These are phyloP conservation scores for Dryocosmus kuriphilus DNA, from an alignment of 2,888 invertebrate species.

Conservation along the genomic window DNA sequence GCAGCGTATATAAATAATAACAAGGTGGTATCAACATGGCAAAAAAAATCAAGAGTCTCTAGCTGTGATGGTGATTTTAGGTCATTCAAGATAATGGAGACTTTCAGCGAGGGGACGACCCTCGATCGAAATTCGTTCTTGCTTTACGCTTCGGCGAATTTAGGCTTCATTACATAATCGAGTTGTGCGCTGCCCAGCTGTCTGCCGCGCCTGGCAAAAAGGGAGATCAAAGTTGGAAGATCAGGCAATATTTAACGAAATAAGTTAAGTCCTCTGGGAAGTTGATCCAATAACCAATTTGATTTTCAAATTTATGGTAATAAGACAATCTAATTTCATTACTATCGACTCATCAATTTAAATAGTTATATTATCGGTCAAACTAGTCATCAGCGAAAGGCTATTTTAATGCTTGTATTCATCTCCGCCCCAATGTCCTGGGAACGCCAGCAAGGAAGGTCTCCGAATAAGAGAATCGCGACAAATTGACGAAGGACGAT, in stretches of 20 bases:
- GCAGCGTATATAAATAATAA: neutral
- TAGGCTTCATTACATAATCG: conserved; percentile 66
- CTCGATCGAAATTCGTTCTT: conserved; percentile 42
- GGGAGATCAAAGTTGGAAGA: conserved; percentile 31
- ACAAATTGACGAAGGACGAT: conserved; percentile 47
- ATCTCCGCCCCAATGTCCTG: conserved; percentile 33
- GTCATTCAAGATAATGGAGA: conserved; percentile 29
- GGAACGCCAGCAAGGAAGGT: conserved; percentile 4
- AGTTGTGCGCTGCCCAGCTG: conserved; percentile 69
- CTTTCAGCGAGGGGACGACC: conserved; percentile 4
- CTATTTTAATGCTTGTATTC: no score
- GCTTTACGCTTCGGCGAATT: conserved; percentile 48
- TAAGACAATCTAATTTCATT: neutral
- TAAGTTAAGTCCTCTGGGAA: conserved; percentile 6
- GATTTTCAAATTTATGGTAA: neutral
- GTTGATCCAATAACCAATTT: neutral
- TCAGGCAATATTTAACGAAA: conserved; percentile 24
- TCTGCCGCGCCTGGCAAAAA: conserved; percentile 53
- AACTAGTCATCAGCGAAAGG: neutral
- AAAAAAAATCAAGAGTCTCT: neutral
- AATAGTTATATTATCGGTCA: neutral
- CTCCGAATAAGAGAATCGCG: conserved; percentile 24
- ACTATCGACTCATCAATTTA: neutral
- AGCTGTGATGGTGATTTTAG: neutral
- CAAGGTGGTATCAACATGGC: neutral